These are phyloP conservation scores for Fulica atra DNA, from an alignment of 2,113 vertebrate species.

Conservation along the genomic window DNA sequence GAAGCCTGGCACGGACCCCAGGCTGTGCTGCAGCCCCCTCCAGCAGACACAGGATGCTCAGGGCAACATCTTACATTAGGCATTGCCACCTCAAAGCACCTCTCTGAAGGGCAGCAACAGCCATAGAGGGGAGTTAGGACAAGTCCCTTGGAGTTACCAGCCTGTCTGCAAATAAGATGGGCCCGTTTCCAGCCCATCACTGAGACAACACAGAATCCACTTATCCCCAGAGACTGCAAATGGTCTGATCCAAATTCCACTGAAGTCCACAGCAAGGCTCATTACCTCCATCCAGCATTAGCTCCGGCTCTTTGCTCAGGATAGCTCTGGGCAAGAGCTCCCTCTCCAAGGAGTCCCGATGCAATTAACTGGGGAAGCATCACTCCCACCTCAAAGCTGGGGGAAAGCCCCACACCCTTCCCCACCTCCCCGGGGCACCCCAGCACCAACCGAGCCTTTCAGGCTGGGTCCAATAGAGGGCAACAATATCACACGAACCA, in stretches of 20 bases:
- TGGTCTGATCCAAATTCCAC: slow-evolving; percentile 42
- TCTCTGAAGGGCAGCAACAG: neutral
- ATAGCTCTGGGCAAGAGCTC: neutral
- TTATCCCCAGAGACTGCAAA: slow-evolving; percentile 35
- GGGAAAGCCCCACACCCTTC: neutral
- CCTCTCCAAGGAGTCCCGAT: neutral
- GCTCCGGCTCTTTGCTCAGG: slow-evolving; percentile 13
- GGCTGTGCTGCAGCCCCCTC: neutral
- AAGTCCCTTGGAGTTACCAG: neutral
- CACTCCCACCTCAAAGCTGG: neutral
- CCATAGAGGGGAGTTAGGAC: neutral
- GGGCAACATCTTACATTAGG: fast-evolving
- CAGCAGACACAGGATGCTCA: fast-evolving
- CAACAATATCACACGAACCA: neutral
- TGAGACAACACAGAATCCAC: neutral
- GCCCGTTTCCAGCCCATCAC: neutral
- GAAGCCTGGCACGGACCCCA: neutral
- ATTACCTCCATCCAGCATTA: slow-evolving; percentile 43
- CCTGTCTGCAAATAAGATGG: neutral
- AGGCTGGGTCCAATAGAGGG: slow-evolving; percentile 56
- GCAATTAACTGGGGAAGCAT: neutral
- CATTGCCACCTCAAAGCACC: neutral
- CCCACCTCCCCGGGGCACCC: fast-evolving
- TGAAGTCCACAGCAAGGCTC: slow-evolving; percentile 24
- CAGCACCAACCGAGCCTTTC: neutral